These are phyloP conservation scores for Opisthocomus hoazin DNA, from an alignment of 2,113 vertebrate genomes.

Conservation along the genomic window DNA sequence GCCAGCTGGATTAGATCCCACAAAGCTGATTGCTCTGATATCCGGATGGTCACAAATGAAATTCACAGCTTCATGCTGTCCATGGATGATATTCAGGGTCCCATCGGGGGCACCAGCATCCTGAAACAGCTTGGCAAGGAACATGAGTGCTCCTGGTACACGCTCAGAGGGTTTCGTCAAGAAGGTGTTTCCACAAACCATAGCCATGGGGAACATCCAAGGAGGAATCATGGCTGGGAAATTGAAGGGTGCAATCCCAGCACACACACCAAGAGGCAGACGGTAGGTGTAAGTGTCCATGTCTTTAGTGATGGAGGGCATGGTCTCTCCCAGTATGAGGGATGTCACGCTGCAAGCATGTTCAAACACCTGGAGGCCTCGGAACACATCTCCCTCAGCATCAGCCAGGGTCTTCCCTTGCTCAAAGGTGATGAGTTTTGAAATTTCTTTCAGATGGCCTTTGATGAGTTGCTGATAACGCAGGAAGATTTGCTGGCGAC, in stretches of 20 bases:
- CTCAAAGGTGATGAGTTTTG: conserved; percentile 88
- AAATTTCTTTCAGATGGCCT: conserved; percentile 96
- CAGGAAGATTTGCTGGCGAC: conserved; percentile 91
- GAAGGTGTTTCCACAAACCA: conserved; percentile 97
- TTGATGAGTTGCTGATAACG: conserved; percentile 97
- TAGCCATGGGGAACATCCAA: conserved; percentile 97
- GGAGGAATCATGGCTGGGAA: conserved; percentile 99
- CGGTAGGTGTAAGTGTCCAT: conserved; percentile 95
- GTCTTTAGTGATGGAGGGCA: conserved; percentile 95
- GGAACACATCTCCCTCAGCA: conserved; percentile 96
- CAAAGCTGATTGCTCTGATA: conserved; percentile 97
- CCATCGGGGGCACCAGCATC: conserved; percentile 92
- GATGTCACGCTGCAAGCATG: conserved; percentile 95
- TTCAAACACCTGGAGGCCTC: conserved; percentile 97
- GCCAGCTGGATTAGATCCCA: conserved; percentile 96
- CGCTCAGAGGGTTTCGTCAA: conserved; percentile 94
- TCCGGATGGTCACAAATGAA: conserved; percentile 95
- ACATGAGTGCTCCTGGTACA: conserved; percentile 90
- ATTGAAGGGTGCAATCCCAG: conserved; percentile 94
- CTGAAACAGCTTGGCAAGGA: conserved; percentile 90
- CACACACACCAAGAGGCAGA: conserved; percentile 90
- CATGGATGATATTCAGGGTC: conserved; percentile 92
- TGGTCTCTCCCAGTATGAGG: conserved; percentile 92
- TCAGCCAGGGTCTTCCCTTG: conserved; percentile 97
- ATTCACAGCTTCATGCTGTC: conserved; percentile 93